These are phyloP conservation scores for Hycleus phaleratus DNA, from an alignment of 1,140 invertebrate genomes.

Conservation along the genomic window DNA sequence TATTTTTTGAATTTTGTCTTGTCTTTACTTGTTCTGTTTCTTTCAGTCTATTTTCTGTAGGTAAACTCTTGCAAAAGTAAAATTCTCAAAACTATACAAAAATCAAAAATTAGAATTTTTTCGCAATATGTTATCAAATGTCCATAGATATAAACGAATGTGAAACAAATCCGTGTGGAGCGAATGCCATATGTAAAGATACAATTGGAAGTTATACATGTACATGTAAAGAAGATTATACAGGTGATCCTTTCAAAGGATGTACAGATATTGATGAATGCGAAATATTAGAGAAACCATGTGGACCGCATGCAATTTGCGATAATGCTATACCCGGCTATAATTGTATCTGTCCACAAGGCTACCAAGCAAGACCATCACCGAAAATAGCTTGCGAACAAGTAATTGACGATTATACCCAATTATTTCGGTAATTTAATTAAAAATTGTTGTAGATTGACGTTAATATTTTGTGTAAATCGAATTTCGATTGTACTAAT, in stretches of 20 bases:
- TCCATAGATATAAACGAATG: conserved; percentile 81
- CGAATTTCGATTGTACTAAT: conserved; percentile 86
- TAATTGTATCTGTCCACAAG: conserved; percentile 80
- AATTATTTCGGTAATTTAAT: conserved; percentile 11
- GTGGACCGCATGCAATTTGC: conserved; percentile 79
- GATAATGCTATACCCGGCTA: conserved; percentile 81
- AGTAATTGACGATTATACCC: conserved; percentile 40
- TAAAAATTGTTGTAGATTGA: conserved; percentile 53
- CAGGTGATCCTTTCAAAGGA: conserved; percentile 73
- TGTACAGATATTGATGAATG: conserved; percentile 92
- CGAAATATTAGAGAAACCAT: conserved; percentile 67
- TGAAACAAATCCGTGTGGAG: conserved; percentile 73
- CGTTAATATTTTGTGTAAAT: conserved; percentile 76
- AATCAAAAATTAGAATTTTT: conserved; percentile 16
- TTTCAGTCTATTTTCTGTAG: conserved; percentile 37
- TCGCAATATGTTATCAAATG: conserved; percentile 35
- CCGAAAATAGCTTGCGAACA: conserved; percentile 81
- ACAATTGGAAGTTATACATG: conserved; percentile 79
- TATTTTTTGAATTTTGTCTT: conserved; percentile 17
- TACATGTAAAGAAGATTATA: conserved; percentile 73
- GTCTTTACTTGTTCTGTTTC: conserved; percentile 40
- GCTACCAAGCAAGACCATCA: conserved; percentile 74
- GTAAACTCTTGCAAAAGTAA: conserved; percentile 20
- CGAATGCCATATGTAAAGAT: conserved; percentile 78
- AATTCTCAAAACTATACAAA: not conserved